Base-by-base conservation (phyloP, 2,888 invertebrate genomes). In the Drosophila heteroneura region DNA sequence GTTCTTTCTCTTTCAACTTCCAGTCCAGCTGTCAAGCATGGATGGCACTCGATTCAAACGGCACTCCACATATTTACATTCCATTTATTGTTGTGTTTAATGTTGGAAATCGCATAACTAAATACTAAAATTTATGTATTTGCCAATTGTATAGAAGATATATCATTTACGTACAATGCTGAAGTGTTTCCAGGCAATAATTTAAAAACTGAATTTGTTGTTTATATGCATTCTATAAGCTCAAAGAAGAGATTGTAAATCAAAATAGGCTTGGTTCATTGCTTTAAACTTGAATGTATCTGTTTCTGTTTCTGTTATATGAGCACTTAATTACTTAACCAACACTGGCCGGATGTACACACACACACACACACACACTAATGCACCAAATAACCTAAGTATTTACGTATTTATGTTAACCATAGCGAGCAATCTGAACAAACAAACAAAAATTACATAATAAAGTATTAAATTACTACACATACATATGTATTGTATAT, bases 41-140 rank as follows among this genome's bases (percentile, higher is more conserved):
- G 14, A 14, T 14, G 14, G 61, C 66, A 64, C 22, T 51, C 39
- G 57, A 49, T 49, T 53, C 52, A 28, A 39, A 58, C 52, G 63
- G 54, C 60, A 58, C 59, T 63, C 54, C 32, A 72, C 61, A 61
- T 59, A 67, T 65, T 65, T 59, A 82, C 86, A 89, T 86, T 86
- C 86, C 86, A 73, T 26, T 47, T 74, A 76, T 71, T 72, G 73
- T 76, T 78, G 82, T 85, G 85, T 85, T 87, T 83, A 81, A 67
- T 71, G 78, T 82, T 84, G 71, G 68, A 76, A 70, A 72, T 70
- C 70, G 64, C 65, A 80, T 72, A 77, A 69, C 68, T 72, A 64
- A 70, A 58, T 73, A 75, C 81, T 62, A 32, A 56, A 49, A 47
- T 67, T 51, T 35, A 68, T 62, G 47, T 60, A 32, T 51, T 79